Evolutionary conservation across 2,113 vertebrate genomes (phyloP), one percentile per base, ranked within the genome.

Genomic region (Gnathonemus longibarbis): DNA sequence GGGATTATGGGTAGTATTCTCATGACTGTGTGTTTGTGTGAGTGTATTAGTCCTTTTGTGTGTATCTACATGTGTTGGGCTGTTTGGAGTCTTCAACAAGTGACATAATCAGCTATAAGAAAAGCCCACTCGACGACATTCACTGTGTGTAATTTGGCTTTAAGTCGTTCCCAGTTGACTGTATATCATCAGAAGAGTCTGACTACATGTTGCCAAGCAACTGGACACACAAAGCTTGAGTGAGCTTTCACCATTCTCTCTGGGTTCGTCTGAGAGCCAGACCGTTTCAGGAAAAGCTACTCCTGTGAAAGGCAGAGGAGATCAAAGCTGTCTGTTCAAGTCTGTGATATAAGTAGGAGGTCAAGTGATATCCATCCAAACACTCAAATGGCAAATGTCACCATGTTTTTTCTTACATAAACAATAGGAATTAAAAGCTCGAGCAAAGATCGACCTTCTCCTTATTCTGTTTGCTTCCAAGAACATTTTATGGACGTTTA

Each of bases 201-300:
- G 27, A 45, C 53, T 27, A 80, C 53, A 58, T 31, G 89, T 89
- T 89, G 89, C 89, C 84, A 58, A 89, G 89, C 89, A 89, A 89
- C 89, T 62, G 89, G 58, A 48, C 77, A 21, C 89, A 42, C 45
- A 21, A 89, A 89, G 53, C 53, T n/a, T 21, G 56, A 53, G 46
- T 39, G 58, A 62, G 89, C 39, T 85, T 84, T 56, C 39, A 24
- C 39, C 50, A 46, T 27, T 48, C 52, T 50, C 50, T n/a, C 13
- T 42, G 80, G 80, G 39, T 50, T 45, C 2, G 4, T 35, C 35
- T 27, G 35, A 24, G 49, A 52, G 48, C 74, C 50, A 52, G 3
- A 24, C 35, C 35, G 11, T 84, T 89, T 89, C 52, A 45, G 35
- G 19, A 46, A 56, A 52, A 19, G 80, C 15, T 85, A 46, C 89